Conservation (phyloP, 2,797 vertebrate genomes). For the Rhyacichthys aspro region DNA sequence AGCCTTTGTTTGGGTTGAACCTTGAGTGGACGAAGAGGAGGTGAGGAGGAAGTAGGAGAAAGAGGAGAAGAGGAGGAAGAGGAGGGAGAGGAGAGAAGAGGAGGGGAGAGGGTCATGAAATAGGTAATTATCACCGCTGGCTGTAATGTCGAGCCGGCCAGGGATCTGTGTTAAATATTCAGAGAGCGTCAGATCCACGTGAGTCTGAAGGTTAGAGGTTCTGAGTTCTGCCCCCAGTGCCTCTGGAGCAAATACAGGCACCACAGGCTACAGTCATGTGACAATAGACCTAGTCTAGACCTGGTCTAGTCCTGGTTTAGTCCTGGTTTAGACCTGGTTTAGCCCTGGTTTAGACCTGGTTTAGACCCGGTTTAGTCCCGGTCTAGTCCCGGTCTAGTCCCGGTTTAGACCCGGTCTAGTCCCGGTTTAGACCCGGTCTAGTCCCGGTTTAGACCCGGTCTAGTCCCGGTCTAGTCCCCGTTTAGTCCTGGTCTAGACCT, state of each 20-base stretch:
- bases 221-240: conserved; percentile 5
- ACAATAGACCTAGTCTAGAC: not conserved
- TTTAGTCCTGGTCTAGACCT: not conserved
- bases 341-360: not conserved
- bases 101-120: conserved; percentile 64
- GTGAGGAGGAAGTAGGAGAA: too few species aligned
- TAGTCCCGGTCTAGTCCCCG: not conserved
- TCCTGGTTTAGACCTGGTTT: not conserved
- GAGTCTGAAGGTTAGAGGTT: conserved; percentile 19
- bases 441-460: not conserved
- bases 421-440: not conserved
- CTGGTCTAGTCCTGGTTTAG: not conserved
- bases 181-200: conserved; percentile 5
- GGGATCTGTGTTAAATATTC: conserved; percentile 56
- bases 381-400: not conserved
- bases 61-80: too few species aligned
- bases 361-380: not conserved
- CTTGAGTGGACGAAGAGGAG: not conserved
- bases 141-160: conserved; percentile 44
- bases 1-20: conserved; percentile 27
- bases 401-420: not conserved
- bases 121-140: conserved; percentile 58
- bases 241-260: conserved; percentile 7
- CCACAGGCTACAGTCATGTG: too few species aligned
- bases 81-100: too few species aligned